Base-by-base conservation (phyloP, 2,113 vertebrate genomes). In the Lota lota region DNA sequence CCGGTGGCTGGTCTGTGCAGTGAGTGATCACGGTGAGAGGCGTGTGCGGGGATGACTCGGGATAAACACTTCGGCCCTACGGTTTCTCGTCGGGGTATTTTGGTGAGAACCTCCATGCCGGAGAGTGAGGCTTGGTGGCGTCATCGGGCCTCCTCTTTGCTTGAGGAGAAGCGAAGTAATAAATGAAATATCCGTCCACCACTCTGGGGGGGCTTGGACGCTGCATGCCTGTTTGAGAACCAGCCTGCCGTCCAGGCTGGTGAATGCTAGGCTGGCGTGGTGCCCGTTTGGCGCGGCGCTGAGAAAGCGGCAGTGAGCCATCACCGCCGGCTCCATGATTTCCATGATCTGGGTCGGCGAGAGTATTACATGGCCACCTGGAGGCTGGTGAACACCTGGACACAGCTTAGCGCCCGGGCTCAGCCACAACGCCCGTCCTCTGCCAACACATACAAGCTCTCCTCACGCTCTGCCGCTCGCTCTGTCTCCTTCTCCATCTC, bases 291-390 rank as follows among this genome's bases (percentile, higher is more conserved):
- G 83, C 83, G 59, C 47, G 66, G 71, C 72, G 81, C 77, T 65
- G 69, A n/a, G 76, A 72, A 71, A 74, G 22, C 65, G 76, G 87
- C 81, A 74, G 40, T 6, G 22, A 70, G 74, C 83, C 85, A 84
- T 79, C 81, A 61, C 74, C 50, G 73, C 79, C 86, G 79, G 81
- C 79, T 81, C 78, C 40, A 63, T 81, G 85, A 87, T 83, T 86
- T 75, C 85, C 84, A 77, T 86, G 85, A 90, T 88, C 82, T 77
- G 75, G 82, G 82, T 82, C 79, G 78, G 80, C 79, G 40, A 76
- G 83, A 79, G 88, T 85, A 86, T 89, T 87, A 89, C 87, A 88
- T 36, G 79, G 76, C 86, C 86, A 88, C 89, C 89, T 87, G 87
- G 82, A 86, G 80, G 74, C 78, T 82, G 74, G 57, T 58, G 77